A percentile compares a stretch with the other conserved stretches of the same genome.
phyloP scores from a whole-genome alignment of 2,797 vertebrate genomes.

The Heteromormyrus szaboi region DNA sequence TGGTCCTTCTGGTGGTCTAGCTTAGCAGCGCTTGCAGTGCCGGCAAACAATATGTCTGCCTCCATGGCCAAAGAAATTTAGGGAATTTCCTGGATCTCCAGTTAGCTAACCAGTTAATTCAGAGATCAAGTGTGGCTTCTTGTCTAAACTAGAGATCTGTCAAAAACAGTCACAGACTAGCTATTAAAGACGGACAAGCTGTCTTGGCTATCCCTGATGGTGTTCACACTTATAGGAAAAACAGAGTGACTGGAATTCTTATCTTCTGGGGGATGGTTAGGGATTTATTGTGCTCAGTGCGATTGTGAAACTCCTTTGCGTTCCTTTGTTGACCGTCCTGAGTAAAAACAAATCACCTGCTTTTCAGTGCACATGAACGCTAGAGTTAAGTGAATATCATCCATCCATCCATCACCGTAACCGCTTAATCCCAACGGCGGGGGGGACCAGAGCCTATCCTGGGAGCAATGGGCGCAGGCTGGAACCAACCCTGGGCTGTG shows the following conservation, averaged over 20 bases:
- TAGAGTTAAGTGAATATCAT: neutral
- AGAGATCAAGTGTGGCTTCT: neutral
- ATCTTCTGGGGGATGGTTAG: neutral
- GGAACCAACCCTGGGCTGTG: neutral
- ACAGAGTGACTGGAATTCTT: neutral
- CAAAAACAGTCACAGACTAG: neutral
- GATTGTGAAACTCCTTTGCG: neutral
- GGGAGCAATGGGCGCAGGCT: neutral
- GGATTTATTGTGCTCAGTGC: neutral
- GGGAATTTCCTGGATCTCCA: neutral
- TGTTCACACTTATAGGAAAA: neutral
- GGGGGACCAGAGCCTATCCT: neutral
- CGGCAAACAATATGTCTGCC: neutral
- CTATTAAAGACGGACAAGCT: neutral
- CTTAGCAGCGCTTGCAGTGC: neutral
- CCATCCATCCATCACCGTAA: neutral
- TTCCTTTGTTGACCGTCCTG: neutral
- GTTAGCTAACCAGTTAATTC: neutral
- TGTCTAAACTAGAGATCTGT: neutral
- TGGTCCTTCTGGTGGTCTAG: neutral
- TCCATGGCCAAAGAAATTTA: neutral
- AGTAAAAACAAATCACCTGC: neutral
- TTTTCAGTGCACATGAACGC: neutral
- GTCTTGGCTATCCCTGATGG: neutral
- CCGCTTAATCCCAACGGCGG: neutral